Percentiles rank a stretch among this genome's conserved stretches.
These are phyloP conservation scores for Xylota segnis DNA, from an alignment of 2,888 invertebrate genomes.

Conservation along the genomic window DNA sequence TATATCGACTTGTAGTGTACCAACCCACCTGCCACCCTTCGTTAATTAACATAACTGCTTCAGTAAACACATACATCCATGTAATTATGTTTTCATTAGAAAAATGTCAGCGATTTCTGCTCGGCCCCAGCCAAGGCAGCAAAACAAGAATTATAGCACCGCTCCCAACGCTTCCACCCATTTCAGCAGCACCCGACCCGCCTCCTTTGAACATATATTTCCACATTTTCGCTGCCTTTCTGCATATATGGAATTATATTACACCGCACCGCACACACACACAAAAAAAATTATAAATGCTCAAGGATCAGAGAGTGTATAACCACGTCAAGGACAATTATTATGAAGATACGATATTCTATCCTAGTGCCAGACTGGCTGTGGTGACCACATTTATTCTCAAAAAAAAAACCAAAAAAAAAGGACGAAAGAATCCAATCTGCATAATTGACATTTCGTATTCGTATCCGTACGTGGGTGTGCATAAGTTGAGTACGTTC, in stretches of 20 bases:
- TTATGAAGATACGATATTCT: conserved; percentile 45
- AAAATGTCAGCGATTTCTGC: conserved; percentile 48
- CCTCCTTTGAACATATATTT: conserved; percentile 1
- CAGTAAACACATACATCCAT: conserved; percentile 47
- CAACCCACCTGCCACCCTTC: conserved; percentile 7
- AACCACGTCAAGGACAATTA: conserved; percentile 57
- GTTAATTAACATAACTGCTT: conserved; percentile 64
- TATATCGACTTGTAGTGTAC: conserved; percentile 26
- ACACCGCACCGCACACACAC: conserved; percentile 15
- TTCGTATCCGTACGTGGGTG: conserved; percentile 9
- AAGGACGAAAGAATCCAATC: conserved; percentile 38
- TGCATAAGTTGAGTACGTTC: conserved; percentile 32
- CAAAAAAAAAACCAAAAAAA: background rate
- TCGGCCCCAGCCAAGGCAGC: background rate
- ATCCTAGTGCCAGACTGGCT: conserved; percentile 42
- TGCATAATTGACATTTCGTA: conserved; percentile 65
- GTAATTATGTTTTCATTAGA: conserved; percentile 57
- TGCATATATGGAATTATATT: conserved; percentile 55
- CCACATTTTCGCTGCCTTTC: conserved; percentile 5
- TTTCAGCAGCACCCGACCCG: conserved; percentile 21
- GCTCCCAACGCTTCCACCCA: background rate
- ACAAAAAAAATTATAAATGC: conserved; percentile 9
- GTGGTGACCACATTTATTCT: conserved; percentile 31
- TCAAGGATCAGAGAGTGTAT: conserved; percentile 33
- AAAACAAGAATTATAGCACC: background rate